Conservation (phyloP, 1,140 invertebrate species). For the Orchestia grillus region DNA sequence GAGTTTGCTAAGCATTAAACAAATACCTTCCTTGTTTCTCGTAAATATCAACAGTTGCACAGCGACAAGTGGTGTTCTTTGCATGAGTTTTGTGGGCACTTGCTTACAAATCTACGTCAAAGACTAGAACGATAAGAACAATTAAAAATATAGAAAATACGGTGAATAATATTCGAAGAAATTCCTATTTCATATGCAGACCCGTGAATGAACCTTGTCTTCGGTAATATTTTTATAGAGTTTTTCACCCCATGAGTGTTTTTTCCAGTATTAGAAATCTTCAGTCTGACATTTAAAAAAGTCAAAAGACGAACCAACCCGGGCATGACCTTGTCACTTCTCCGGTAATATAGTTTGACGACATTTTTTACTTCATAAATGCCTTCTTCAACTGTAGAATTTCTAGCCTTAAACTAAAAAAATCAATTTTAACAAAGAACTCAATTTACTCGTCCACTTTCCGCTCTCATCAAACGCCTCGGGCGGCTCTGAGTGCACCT, state of each 20-base stretch:
- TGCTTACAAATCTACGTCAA: neutral
- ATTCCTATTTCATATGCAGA: neutral
- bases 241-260: no score
- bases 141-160: neutral
- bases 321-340: neutral
- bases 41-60: neutral
- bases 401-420: neutral
- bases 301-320: no score
- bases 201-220: neutral
- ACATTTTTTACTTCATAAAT: neutral
- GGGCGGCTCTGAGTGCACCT: neutral
- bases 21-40: neutral
- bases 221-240: no score
- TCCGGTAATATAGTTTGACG: neutral
- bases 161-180: neutral
- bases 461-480: neutral
- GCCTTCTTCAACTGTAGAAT: neutral
- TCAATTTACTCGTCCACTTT: neutral
- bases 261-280: no score
- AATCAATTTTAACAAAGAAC: neutral
- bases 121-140: neutral
- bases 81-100: neutral
- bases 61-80: no score
- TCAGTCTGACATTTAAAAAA: no score
- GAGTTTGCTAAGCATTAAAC: neutral